A percentile compares a stretch with the other conserved stretches of the same genome.
phyloP scores from a whole-genome alignment of 2,888 invertebrate species.

The Clistopyga incitator region DNA sequence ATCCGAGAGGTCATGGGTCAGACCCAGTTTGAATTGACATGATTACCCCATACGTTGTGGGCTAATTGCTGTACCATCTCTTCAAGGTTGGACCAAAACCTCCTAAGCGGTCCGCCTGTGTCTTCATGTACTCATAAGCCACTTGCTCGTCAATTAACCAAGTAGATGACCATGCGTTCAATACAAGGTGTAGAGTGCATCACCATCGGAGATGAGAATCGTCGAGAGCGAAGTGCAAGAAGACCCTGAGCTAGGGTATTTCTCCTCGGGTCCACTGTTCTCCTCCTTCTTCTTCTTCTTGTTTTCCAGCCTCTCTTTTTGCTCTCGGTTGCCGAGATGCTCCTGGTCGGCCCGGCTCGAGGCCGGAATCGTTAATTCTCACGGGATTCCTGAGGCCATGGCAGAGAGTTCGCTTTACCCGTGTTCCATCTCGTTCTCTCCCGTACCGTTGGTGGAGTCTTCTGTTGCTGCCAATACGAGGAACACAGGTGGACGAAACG shows the following conservation, averaged over 20 bases:
- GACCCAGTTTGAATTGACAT: too few relatives aligned
- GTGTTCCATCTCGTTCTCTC: constrained; percentile 38
- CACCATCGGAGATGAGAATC: constrained; percentile 36
- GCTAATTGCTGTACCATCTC: too few relatives aligned
- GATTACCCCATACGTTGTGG: too few relatives aligned
- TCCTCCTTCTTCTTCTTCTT: constrained; percentile 33
- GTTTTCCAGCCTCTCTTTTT: constrained; percentile 30
- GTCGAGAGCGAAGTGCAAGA: constrained; percentile 39
- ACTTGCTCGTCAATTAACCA: background rate
- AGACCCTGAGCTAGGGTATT: constrained; percentile 27
- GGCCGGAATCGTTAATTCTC: constrained; percentile 80
- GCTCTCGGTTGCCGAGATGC: constrained; percentile 45
- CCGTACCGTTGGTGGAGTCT: constrained; percentile 13
- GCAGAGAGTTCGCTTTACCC: constrained; percentile 30
- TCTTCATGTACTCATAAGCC: background rate
- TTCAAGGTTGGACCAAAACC: too few relatives aligned
- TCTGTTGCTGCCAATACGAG: constrained; percentile 80
- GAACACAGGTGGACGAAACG: constrained; percentile 82
- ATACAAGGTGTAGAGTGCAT: background rate
- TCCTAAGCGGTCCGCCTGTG: too few relatives aligned
- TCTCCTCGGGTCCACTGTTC: constrained; percentile 22
- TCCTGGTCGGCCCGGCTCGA: constrained; percentile 55
- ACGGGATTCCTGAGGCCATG: constrained; percentile 61
- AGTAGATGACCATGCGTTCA: background rate
- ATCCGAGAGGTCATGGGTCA: too few relatives aligned